A percentile compares a stretch with the other conserved stretches of the same genome.
Evolutionary conservation across 53 echinoderm and acorn worm genomes (phyloP).

Genomic region (Stichopus horrens): DNA sequence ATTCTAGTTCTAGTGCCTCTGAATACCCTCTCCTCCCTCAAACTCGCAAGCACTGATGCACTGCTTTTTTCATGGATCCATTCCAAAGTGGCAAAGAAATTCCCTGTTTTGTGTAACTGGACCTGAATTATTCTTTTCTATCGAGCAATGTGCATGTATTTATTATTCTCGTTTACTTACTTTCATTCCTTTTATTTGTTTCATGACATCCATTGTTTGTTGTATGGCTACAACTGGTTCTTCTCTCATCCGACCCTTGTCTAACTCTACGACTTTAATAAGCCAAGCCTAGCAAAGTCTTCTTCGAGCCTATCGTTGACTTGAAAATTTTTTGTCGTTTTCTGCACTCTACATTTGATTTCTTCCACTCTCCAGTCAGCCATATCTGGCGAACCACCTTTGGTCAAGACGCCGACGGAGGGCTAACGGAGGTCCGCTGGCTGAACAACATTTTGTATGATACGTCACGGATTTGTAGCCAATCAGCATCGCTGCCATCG

Average conservation of each 20-base stretch:
- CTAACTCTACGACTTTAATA: neutral
- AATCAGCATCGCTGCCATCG: too few species aligned
- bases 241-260: neutral
- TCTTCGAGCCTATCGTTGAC: too few species aligned
- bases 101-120: slow-evolving; percentile 27
- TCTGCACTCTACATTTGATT: too few species aligned
- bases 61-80: slow-evolving; percentile 2
- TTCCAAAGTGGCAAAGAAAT: slow-evolving; percentile 19
- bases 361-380: too few species aligned
- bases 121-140: neutral
- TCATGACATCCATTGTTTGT: too few species aligned
- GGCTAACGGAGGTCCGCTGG: too few species aligned
- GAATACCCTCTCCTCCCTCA: neutral
- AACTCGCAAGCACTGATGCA: slow-evolving; percentile 39
- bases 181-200: neutral
- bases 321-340: too few species aligned
- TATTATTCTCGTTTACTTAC: slow-evolving; percentile 19
- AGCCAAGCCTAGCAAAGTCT: too few species aligned
- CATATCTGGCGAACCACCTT: too few species aligned
- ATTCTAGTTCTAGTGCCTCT: slow-evolving; percentile 26
- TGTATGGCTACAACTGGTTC: neutral
- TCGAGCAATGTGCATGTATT: slow-evolving; percentile 1
- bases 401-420: too few species aligned
- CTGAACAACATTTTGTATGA: too few species aligned
- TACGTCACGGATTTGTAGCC: too few species aligned